Evolutionary conservation across 2,113 vertebrate genomes (phyloP).

Genomic region (Cebidichthys violaceus): DNA sequence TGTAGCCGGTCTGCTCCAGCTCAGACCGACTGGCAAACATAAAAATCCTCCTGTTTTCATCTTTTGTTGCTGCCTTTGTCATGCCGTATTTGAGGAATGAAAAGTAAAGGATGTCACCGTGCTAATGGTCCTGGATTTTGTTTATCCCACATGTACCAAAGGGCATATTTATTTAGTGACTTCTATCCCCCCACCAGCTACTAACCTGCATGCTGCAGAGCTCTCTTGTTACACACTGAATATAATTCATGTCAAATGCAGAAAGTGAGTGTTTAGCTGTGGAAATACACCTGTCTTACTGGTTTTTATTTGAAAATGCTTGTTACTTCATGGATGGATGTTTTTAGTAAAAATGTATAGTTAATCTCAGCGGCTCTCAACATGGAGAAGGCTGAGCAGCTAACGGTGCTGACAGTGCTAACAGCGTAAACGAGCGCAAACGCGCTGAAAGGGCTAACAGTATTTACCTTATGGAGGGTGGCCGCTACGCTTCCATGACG

Average conservation of each 20-base stretch:
- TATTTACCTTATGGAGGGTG: no score
- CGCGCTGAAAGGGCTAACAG: no score
- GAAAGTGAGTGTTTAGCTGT: neutral
- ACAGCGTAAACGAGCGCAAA: no score
- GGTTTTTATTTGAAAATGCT: neutral
- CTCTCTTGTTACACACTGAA: neutral
- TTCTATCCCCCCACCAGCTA: neutral
- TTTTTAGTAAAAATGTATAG: neutral
- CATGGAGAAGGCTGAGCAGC: no score
- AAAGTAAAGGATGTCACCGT: neutral
- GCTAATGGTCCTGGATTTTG: slow-evolving; percentile 6
- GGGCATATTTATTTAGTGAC: slow-evolving; percentile 13
- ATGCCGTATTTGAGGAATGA: neutral
- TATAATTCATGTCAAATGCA: neutral
- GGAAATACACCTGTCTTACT: neutral
- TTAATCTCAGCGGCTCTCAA: neutral
- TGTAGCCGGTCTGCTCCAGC: slow-evolving; percentile 2
- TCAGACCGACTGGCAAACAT: slow-evolving; percentile 13
- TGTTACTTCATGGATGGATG: neutral
- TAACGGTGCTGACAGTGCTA: no score
- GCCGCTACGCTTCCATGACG: no score
- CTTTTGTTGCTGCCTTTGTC: slow-evolving; percentile 2
- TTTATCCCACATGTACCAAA: neutral
- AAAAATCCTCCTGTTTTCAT: slow-evolving; percentile 1
- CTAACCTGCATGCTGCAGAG: neutral